Conservation (phyloP, 2,797 vertebrate species). For the Masticophis lateralis region DNA sequence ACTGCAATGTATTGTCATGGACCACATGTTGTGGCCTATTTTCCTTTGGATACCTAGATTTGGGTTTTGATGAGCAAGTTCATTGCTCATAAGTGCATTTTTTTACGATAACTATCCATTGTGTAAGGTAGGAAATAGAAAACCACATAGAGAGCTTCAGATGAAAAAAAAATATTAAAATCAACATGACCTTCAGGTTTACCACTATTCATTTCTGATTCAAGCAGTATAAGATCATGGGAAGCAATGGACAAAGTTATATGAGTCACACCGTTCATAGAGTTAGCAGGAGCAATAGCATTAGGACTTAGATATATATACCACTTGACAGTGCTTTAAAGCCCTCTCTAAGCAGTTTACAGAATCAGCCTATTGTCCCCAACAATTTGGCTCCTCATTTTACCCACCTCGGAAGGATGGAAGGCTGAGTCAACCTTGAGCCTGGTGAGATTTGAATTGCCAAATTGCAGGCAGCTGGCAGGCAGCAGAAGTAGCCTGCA, state of each 20-base stretch:
- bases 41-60: not conserved
- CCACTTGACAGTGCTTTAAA: too few relatives aligned
- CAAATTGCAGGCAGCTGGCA: too few relatives aligned
- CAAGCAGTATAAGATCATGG: slow-evolving; percentile 28
- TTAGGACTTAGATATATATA: not conserved
- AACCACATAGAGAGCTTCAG: slow-evolving; percentile 31
- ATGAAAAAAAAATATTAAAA: slow-evolving; percentile 53
- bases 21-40: not conserved
- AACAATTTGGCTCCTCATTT: too few relatives aligned
- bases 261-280: slow-evolving; percentile 30
- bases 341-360: too few relatives aligned
- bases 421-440: too few relatives aligned
- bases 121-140: slow-evolving; percentile 1
- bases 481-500: too few relatives aligned
- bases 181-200: slow-evolving; percentile 42
- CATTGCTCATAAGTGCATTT: not conserved
- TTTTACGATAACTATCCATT: not conserved
- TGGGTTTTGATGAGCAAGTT: not conserved
- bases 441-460: too few relatives aligned
- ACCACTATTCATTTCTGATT: slow-evolving; percentile 49
- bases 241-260: not conserved
- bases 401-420: too few relatives aligned
- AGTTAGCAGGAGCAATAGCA: slow-evolving; percentile 25
- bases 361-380: too few relatives aligned
- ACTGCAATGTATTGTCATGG: not conserved